phyloP scores from a whole-genome alignment of 2,797 vertebrate species.

The Gymnocypris eckloni region DNA sequence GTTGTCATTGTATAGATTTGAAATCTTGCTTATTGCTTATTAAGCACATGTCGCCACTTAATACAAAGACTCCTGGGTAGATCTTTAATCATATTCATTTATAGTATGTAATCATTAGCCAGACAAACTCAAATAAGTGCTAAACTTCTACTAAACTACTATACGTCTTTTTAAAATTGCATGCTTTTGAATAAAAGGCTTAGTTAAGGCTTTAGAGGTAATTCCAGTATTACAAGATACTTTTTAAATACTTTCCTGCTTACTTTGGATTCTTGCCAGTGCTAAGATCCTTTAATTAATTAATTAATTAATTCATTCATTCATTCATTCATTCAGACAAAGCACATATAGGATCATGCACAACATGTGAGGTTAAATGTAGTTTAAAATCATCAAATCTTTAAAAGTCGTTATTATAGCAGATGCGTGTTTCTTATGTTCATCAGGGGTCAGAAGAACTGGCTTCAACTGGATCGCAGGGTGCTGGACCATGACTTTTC shows the following conservation, averaged over 20 bases:
- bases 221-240: not conserved
- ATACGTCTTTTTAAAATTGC: not conserved
- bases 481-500: constrained; percentile 96
- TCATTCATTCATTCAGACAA: not conserved
- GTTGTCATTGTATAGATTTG: not conserved
- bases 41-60: not conserved
- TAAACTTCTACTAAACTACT: not conserved
- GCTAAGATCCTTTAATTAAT: not conserved
- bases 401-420: not conserved
- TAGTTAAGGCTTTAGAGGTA: not conserved
- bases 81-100: not conserved
- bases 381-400: not conserved
- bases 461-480: constrained; percentile 95
- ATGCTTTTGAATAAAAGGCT: constrained; percentile 9
- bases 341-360: not conserved
- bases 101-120: not conserved
- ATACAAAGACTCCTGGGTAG: not conserved
- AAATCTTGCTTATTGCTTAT: not conserved
- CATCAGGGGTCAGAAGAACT: constrained; percentile 90
- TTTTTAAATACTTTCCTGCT: not conserved
- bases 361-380: not conserved
- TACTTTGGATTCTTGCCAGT: not conserved
- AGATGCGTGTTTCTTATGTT: not conserved
- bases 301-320: not conserved
- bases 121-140: not conserved